Percentiles rank a stretch among this genome's conserved stretches.
Conservation (phyloP, 2,797 vertebrate species). For the Lerista edwardsae region DNA sequence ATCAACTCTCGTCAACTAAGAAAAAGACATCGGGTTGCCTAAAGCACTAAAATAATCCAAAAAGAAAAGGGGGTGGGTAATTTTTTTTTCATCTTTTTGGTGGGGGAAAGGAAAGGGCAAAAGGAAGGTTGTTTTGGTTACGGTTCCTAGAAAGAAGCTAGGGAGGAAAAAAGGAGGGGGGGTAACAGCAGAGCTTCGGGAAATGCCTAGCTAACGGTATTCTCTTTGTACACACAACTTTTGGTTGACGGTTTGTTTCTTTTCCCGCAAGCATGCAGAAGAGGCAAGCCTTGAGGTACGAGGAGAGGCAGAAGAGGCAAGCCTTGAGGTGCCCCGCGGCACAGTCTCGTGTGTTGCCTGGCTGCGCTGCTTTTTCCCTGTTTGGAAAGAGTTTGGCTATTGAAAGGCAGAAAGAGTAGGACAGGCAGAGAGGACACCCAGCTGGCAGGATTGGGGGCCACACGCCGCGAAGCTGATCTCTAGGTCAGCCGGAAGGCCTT, state of each 20-base stretch:
- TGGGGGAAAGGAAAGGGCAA: background rate
- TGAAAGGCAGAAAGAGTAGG: background rate
- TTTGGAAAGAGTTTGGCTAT: background rate
- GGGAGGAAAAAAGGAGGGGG: background rate
- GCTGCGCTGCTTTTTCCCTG: background rate
- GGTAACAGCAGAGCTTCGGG: background rate
- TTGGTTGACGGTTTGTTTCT: background rate
- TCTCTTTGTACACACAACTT: background rate
- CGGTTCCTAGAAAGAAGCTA: conserved; percentile 14
- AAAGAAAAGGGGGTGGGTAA: background rate
- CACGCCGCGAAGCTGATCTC: too few relatives aligned
- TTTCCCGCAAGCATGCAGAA: background rate
- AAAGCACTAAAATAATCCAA: conserved; percentile 24
- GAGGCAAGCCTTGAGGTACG: background rate
- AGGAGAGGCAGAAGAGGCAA: background rate
- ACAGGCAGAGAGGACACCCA: background rate
- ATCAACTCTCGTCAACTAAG: background rate
- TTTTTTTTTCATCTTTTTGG: background rate
- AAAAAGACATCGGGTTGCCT: conserved; percentile 6
- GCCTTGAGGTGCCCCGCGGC: background rate
- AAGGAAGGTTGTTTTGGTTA: conserved; percentile 19
- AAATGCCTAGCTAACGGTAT: background rate
- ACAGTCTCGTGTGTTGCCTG: too few relatives aligned
- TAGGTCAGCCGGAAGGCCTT: background rate
- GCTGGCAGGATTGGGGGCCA: background rate